Evolutionary conservation across 2,888 invertebrate species (phyloP).

Genomic region (Ganaspis brasiliensis): DNA sequence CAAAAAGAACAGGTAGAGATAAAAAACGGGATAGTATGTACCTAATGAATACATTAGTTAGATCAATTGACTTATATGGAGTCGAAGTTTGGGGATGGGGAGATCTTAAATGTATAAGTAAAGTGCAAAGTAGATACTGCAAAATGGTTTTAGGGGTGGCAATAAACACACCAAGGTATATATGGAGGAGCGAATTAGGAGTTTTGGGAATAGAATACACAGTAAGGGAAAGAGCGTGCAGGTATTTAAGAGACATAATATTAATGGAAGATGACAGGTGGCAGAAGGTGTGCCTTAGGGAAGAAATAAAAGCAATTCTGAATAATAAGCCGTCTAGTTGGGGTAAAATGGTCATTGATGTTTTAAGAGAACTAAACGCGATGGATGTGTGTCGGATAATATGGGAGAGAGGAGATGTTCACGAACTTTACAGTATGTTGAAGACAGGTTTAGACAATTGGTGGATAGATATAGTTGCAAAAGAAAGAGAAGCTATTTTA

Average conservation of each 20-base stretch:
- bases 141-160: too few relatives aligned
- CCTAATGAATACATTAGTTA: too few relatives aligned
- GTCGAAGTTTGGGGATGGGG: too few relatives aligned
- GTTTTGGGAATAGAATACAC: neutral
- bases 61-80: too few relatives aligned
- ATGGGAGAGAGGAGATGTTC: neutral
- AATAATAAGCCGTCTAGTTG: conserved; percentile 14
- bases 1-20: too few relatives aligned
- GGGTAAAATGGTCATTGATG: neutral
- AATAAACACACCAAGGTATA: neutral
- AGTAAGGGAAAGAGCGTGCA: neutral
- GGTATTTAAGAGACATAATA: too few relatives aligned
- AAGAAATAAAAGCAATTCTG: conserved; percentile 20
- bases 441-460: neutral
- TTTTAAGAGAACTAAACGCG: neutral
- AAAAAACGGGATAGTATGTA: too few relatives aligned
- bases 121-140: too few relatives aligned
- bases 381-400: neutral
- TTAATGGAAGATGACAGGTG: conserved; percentile 4
- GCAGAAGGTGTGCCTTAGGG: conserved; percentile 30
- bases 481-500: too few relatives aligned
- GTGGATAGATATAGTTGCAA: too few relatives aligned
- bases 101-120: too few relatives aligned
- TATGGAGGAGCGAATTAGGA: neutral
- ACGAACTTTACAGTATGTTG: neutral